phyloP scores from a whole-genome alignment of 2,113 vertebrate genomes.

The Coturnix japonica region DNA sequence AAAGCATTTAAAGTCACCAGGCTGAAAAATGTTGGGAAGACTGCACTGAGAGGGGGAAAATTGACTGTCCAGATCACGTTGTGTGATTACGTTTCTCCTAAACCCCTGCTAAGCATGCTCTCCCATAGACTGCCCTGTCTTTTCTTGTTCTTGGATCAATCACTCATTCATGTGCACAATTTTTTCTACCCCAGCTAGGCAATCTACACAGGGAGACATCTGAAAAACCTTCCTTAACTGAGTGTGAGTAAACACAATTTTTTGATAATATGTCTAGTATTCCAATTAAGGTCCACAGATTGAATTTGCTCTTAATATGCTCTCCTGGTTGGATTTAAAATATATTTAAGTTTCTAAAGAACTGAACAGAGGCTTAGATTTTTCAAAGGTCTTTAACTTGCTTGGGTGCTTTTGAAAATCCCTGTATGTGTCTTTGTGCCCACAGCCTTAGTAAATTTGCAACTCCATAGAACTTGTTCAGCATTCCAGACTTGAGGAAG shows the following conservation, averaged over 20 bases:
- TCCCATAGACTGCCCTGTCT: not conserved
- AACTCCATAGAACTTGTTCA: not conserved
- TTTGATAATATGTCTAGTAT: not conserved
- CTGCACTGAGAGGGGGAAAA: not conserved
- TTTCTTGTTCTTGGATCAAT: not conserved
- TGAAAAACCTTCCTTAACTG: constrained; percentile 23
- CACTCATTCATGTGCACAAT: not conserved
- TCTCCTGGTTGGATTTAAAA: constrained; percentile 39
- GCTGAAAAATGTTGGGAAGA: not conserved
- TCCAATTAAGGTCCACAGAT: not conserved
- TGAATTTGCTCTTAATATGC: constrained; percentile 25
- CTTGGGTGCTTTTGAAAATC: constrained; percentile 43
- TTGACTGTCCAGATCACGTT: not conserved
- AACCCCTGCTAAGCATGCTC: not conserved
- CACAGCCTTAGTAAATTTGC: constrained; percentile 34
- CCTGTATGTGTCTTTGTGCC: not conserved
- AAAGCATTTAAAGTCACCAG: not conserved
- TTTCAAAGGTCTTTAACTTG: constrained; percentile 58
- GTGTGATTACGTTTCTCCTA: not conserved
- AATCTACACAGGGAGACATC: not conserved
- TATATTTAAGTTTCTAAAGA: constrained; percentile 58
- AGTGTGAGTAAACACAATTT: constrained; percentile 6
- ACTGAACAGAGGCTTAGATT: constrained; percentile 37
- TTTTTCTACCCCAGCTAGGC: not conserved
- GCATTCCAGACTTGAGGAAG: not conserved